Evolutionary conservation across 1,140 invertebrate genomes (phyloP), one percentile per base, ranked within the genome.

Genomic region (Lepidurus packardi): DNA sequence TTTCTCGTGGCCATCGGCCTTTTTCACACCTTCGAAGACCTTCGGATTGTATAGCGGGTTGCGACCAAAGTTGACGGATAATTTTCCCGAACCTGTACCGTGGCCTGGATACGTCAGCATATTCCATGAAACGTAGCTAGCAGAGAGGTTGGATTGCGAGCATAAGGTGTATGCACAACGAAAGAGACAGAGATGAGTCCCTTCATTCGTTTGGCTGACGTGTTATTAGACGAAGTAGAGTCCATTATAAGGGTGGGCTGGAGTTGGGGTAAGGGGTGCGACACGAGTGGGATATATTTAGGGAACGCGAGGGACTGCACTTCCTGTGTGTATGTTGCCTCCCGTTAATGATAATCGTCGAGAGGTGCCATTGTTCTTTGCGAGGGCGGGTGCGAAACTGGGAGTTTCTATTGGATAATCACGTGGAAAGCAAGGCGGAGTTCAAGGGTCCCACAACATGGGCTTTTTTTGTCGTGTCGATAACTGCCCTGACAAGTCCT

Each of bases 321-420:
- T 65, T 65, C 53, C 53, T 65, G 53, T 65, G 13, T 65, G n/a
- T 65, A n/a, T 13, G 53, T 65, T 21, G 16, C 53, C 47, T 16
- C 45, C 53, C 53, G 6, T 65, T 65, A 9, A 13, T 21, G 53
- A 65, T 65, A 65, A 65, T 65, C 53, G 21, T 65, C 53, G 21
- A 16, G 13, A 65, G 53, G 21, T 0, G 45, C 53, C 53, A 65
- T 65, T 65, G 53, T 65, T 65, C 53, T 65, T 34, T 13, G 53
- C 13, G 53, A 65, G 53, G 53, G 53, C 53, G 53, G 53, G 53
- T 21, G 53, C 53, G 13, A 21, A 9, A 65, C 53, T 13, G 53
- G 53, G 53, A 65, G 53, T 65, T 65, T 65, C 53, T 16, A 65
- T 65, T 65, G 53, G 53, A 65, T 16, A 65, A 16, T 65, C 53